Base-by-base conservation (phyloP, 2,113 vertebrate genomes). In the Cariama cristata region DNA sequence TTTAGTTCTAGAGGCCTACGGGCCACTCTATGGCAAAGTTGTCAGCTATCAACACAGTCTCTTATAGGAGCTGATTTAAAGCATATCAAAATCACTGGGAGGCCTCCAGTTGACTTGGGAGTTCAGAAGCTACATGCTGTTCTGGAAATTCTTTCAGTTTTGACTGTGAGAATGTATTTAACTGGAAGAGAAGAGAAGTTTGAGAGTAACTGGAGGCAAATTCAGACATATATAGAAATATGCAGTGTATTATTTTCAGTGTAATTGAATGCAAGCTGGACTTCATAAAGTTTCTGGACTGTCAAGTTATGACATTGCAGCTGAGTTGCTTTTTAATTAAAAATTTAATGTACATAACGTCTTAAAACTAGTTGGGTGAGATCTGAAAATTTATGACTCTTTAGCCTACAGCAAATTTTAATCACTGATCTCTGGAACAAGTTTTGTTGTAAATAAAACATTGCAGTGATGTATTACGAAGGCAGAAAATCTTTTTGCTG, bases 401-500 rank as follows among this genome's bases (percentile, higher is more conserved):
- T 56, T 86, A 77, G 76, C 63, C 72, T 83, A 26, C 27, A 84
- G 89, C 83, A 74, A 19, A 40, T 69, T 84, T 93, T 66, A 80
- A 52, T 91, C 80, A 74, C 56, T 42, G 33, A 49, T 68, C 67
- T 89, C 63, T 86, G 76, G 40, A 88, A 83, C 58, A 87, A 95
- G 81, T 69, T 38, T 38, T 53, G 8, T 32, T 86, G 72, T 89
- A 89, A 95, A 86, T 94, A 86, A 91, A 97, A 69, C 15, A 79
- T 91, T 40, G 27, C 26, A 66, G 59, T 69, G 58, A 40, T 84
- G 27, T 28, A 50, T 81, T 92, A 63, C n/a, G 62, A 74, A 59
- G 47, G 32, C 20, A 28, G 42, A 56, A 79, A 79, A 75, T 42
- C 13, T 49, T 87, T 62, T 27, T 90, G 27, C 66, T 38, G 8